These are phyloP conservation scores for Adela reaumurella DNA, from an alignment of 2,888 invertebrate genomes.

Conservation along the genomic window DNA sequence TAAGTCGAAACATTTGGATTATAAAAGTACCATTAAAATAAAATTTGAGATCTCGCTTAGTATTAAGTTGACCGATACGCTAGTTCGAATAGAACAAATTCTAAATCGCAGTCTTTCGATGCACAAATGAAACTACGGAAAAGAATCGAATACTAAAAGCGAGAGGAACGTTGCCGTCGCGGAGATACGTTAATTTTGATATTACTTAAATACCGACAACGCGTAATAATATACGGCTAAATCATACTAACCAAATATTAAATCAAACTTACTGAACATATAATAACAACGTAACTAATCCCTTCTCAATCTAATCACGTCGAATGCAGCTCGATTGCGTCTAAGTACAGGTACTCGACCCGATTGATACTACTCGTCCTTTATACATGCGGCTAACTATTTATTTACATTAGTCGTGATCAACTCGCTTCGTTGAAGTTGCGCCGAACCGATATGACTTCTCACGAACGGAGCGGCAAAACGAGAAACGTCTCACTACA, in stretches of 20 bases:
- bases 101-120: constrained; percentile 1
- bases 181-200: neutral
- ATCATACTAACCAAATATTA: neutral
- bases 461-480: constrained; percentile 45
- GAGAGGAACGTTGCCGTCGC: neutral
- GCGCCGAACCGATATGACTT: constrained; percentile 52
- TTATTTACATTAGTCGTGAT: constrained; percentile 46
- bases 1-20: constrained; percentile 50
- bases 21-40: constrained; percentile 50
- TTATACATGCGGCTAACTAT: constrained; percentile 46
- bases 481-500: constrained; percentile 44
- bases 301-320: constrained; percentile 41
- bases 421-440: constrained; percentile 31
- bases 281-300: constrained; percentile 46
- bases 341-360: constrained; percentile 37
- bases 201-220: neutral
- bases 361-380: constrained; percentile 24
- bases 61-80: constrained; percentile 31
- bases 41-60: constrained; percentile 58
- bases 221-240: neutral
- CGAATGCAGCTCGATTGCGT: constrained; percentile 48
- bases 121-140: neutral
- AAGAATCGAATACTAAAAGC: neutral
- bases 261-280: neutral
- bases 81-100: neutral